Evolutionary conservation across 1,140 invertebrate species (phyloP), one percentile per base, ranked within the genome.

Genomic region (Orchestia grillus): DNA sequence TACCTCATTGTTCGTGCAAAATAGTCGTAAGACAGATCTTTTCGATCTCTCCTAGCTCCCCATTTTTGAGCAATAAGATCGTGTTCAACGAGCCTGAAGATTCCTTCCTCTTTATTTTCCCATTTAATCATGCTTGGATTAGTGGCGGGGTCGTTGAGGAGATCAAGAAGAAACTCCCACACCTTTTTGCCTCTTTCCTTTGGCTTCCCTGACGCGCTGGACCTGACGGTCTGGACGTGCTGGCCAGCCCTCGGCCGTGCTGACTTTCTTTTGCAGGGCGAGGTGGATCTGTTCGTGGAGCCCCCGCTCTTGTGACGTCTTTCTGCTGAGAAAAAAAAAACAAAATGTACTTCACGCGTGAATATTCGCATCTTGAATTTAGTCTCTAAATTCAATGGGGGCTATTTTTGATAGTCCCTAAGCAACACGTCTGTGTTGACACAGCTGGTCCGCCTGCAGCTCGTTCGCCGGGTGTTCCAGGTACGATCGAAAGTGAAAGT

Each of bases 1-100:
- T 44, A 96, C 96, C 96, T 96, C 44, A 96, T 88, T n/a, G 95
- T 96, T 42, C 95, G 36, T 15, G 96, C 96, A 94, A 96, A 96
- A 87, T 96, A 96, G 87, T 96, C 96, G 44, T 96, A 95, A 0
- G 95, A 87, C 43, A 95, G 87, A 87, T 95, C 95, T n/a, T 44
- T 94, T 44, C 45, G 94, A 16, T 96, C 96, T 44, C 96, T 90
- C 36, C 96, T 41, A 0, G 87, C 87, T 44, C 96, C 96, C 96
- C 96, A 96, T 41, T 57, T 96, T 44, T 91, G 53, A n/a, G 96
- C 96, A 47, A 96, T 91, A 45, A 96, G 87, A 45, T 96, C 96
- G 23, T 62, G 77, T 41, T 92, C 87, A 1, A 96, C 90, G 0
- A 96, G 96, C 11, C 96, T 62, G 88, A 96, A 96, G 36, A 96